These are phyloP conservation scores for Ptiloglossa arizonensis DNA, from an alignment of 1,140 invertebrate species.

Conservation along the genomic window DNA sequence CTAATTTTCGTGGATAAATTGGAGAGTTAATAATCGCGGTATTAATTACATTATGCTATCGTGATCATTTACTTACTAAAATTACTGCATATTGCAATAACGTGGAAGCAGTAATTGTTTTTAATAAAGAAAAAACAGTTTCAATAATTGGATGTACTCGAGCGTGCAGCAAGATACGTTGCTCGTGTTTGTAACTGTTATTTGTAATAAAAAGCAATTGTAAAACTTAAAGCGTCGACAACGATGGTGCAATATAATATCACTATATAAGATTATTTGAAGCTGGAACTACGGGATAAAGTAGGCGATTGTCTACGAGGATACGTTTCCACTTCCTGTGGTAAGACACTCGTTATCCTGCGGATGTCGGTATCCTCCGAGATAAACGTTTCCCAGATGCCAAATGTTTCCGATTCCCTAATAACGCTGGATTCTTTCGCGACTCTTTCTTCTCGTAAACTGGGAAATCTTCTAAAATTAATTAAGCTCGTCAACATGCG, in stretches of 20 bases:
- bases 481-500: constrained; percentile 53
- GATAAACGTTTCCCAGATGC: constrained; percentile 49
- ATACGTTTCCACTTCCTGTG: constrained; percentile 48
- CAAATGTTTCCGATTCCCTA: constrained; percentile 2
- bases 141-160: no score
- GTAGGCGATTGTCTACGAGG: neutral
- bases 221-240: neutral
- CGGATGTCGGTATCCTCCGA: constrained; percentile 62
- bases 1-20: neutral
- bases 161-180: no score
- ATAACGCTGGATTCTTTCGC: neutral
- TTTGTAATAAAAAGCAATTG: no score
- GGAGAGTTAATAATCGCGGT: neutral
- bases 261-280: neutral
- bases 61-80: neutral
- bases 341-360: constrained; percentile 56
- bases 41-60: neutral
- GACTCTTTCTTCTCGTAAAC: constrained; percentile 12
- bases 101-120: no score
- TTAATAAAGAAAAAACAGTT: no score
- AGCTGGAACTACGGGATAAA: neutral
- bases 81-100: neutral
- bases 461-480: constrained; percentile 40
- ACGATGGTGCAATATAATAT: neutral
- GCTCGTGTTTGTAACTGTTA: no score